A percentile compares a stretch with the other conserved stretches of the same genome.
These are phyloP conservation scores for Neolamprologus sp. DNA, from an alignment of 2,113 vertebrate species.

Conservation along the genomic window DNA sequence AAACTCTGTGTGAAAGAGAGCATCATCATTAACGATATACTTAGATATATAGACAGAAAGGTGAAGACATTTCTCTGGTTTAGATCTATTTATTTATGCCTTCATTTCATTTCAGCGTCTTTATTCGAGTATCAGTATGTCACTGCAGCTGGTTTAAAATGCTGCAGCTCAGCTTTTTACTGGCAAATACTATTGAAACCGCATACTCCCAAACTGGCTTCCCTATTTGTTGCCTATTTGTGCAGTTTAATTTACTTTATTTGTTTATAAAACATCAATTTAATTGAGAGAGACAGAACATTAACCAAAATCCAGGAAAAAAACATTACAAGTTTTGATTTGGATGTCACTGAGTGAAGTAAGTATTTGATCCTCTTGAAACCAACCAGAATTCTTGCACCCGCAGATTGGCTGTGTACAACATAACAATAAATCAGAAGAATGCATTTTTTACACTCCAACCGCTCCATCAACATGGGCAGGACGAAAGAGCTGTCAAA, in stretches of 20 bases:
- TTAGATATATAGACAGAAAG: not conserved
- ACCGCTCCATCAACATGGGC: not conserved
- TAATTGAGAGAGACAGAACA: not conserved
- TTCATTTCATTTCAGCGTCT: not conserved
- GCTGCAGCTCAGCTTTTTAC: not conserved
- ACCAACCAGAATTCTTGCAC: not conserved
- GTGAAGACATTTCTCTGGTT: not conserved
- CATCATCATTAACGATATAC: not conserved
- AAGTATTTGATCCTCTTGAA: not conserved
- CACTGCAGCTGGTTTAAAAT: not conserved
- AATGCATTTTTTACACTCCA: not conserved
- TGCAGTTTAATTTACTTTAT: not conserved
- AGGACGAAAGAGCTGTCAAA: not conserved
- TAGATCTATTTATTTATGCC: not conserved
- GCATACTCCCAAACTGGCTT: not conserved
- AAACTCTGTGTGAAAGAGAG: slow-evolving; percentile 64
- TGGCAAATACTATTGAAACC: not conserved
- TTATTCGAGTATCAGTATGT: not conserved
- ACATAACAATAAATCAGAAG: not conserved
- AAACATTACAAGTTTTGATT: not conserved
- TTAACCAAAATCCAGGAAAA: not conserved
- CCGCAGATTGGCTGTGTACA: not conserved
- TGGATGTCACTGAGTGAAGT: not conserved
- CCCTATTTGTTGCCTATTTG: not conserved
- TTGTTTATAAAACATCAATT: not conserved